Evolutionary conservation across 2,888 invertebrate genomes (phyloP), one percentile per base, ranked within the genome.

Genomic region (Chymomyza fuscimana): DNA sequence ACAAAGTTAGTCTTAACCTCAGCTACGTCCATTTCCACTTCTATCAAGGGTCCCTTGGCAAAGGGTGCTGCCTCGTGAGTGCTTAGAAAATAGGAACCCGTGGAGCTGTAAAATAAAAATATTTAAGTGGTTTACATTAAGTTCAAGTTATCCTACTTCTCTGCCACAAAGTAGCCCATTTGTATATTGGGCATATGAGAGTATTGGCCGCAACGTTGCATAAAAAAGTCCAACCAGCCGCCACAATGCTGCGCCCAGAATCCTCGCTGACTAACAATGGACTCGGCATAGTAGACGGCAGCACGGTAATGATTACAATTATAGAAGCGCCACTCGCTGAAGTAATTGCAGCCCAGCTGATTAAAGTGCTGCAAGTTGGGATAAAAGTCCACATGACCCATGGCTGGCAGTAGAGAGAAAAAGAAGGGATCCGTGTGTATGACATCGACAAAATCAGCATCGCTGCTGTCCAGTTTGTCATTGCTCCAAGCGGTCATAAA

Each of bases 361-460:
- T 87, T 82, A 12, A 93, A 79, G 25, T 76, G 62, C 4, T 94
- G 93, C 1, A 93, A 93, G 78, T 94, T 94, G 0, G 94, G 93
- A 85, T 93, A 94, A 82, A 94, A 94, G 82, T 94, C 94, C 0
- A 92, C 90, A 71, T 93, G 91, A 0, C 94, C 94, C 78, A 92
- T 86, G 0, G 92, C 76, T 66, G 93, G 92, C n/a, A 94, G 82
- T 82, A 93, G 92, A 0, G 94, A 94, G 73, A 93, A 93, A 69
- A 93, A 90, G 67, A 94, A 83, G 0, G 93, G 93, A 86, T 95
- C 94, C 0, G 95, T 94, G 78, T 95, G 95, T 10, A 95, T 92
- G 0, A 94, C 93, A 79, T 95, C 95, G 0, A 95, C 94, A 75
- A 93, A 94, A 1, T 92, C 90, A 0, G 94, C 95, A 85, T 95